Evolutionary conservation across 2,113 vertebrate genomes (phyloP).

Genomic region (Chrysemys picta): DNA sequence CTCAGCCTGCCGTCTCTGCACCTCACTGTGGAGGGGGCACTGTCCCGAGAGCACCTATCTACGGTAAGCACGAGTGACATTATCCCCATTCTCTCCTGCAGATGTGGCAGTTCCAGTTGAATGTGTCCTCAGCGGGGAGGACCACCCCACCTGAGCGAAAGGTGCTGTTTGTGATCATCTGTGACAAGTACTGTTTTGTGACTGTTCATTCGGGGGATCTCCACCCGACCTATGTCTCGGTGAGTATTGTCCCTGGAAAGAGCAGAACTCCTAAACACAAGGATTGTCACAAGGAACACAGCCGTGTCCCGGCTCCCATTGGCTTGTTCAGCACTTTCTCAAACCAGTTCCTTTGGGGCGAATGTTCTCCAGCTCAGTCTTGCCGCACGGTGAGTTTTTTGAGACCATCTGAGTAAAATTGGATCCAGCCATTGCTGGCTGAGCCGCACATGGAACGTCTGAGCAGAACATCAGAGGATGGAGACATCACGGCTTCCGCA

Average conservation of each 20-base stretch:
- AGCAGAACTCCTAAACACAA: not conserved
- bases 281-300: not conserved
- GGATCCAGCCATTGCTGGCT: not conserved
- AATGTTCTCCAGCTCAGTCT: not conserved
- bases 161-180: not conserved
- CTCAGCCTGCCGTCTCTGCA: not conserved
- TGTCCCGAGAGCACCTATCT: not conserved
- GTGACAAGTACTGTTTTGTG: rapidly evolving
- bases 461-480: not conserved
- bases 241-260: not conserved
- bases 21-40: not conserved
- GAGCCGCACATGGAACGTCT: not conserved
- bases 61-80: constrained; percentile 13
- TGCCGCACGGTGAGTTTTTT: not conserved
- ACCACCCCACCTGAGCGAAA: not conserved
- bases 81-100: not conserved
- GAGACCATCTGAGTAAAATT: not conserved
- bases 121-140: not conserved
- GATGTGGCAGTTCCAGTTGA: rapidly evolving
- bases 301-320: not conserved
- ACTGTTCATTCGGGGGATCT: rapidly evolving
- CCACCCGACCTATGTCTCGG: not conserved
- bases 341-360: not conserved
- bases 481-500: not conserved
- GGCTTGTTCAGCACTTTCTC: not conserved